Evolutionary conservation across 2,797 vertebrate species (phyloP), one percentile per base, ranked within the genome.

Genomic region (Poeciliopsis infans): DNA sequence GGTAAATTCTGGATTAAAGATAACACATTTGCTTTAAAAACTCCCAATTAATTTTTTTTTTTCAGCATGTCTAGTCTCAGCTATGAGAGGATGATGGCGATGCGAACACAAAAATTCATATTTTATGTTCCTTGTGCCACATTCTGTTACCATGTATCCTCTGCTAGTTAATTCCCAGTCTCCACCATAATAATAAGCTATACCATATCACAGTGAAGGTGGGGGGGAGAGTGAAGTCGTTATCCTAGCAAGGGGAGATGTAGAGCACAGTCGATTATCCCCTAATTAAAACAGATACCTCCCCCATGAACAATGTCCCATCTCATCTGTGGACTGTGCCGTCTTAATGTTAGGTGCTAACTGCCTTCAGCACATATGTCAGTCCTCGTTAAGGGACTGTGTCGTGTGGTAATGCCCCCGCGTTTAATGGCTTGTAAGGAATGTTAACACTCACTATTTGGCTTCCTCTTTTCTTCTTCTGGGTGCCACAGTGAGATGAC

Each of bases 351-450:
- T 96, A 97, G 97, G 95, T 96, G 95, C 95, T 98, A 97, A 99
- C 96, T 97, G 97, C 96, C 96, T 97, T 92, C 94, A 94, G 96
- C 97, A 96, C 98, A 98, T 98, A 98, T 99, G 98, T 96, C 98
- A 97, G 97, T 95, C 97, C 97, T 98, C 97, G 96, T 99, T 99
- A 99, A 97, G 97, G 97, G 97, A 97, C 96, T 94, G 43, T 86
- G 94, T 95, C 75, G 90, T 64, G 95, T 91, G 91, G 96, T 98
- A 98, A 98, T 96, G 96, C 95, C 96, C 92, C 95, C 95, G 95
- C 95, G 95, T 96, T 97, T 98, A 99, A 98, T 98, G 97, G 97
- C 97, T 97, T 97, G 97, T 98, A 98, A 98, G 97, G 96, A 98
- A 97, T 97, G 97, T 98, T 98, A 98, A 98, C 97, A 95, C 96